Base-by-base conservation (phyloP, 2,888 invertebrate genomes). In the Schizaphis graminum region DNA sequence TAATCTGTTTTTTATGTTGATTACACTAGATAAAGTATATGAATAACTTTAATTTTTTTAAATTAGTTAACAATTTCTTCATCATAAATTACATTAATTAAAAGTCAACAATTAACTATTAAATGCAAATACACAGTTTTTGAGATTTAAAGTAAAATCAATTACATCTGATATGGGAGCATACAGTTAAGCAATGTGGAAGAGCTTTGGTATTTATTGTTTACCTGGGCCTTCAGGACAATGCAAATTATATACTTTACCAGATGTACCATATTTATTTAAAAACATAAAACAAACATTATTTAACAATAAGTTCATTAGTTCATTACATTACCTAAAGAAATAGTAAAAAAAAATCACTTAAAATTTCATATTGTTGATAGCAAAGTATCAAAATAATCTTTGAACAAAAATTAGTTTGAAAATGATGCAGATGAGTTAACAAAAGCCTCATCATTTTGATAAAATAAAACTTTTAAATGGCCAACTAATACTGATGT, bases 181-280 rank as follows among this genome's bases (percentile, higher is more conserved):
- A 49, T 26, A n/a, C 47, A 91, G 67, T 35, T 67, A 49, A 91
- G 24, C 91, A 44, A 67, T 91, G 49, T 91, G 41, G 91, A 44
- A 13, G 16, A 49, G 49, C 28, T 91, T 49, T 77, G 61, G 44
- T 44, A 67, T 91, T 24, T 7, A 57, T 53, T 91, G 44, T 77
- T 56, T 56, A 53, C 26, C 56, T 28, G 47, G 89, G 13, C 28
- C 35, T 67, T 67, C 57, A 57, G 57, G 57, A 57, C 57, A 57
- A 28, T n/a, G 61, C 21, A 28, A 44, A 35, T 1, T 91, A 35
- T 77, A n/a, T 49, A 44, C 67, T 26, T 44, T 67, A 35, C 44
- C 77, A 28, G 91, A 91, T 67, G 91, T 91, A 24, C 91, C 91
- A 67, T 67, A 91, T 67, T 35, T 91, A 77, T 84, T 89, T 53